A percentile compares a stretch with the other conserved stretches of the same genome.
Evolutionary conservation across 2,113 vertebrate species (phyloP).

Genomic region (Centropristis striata): DNA sequence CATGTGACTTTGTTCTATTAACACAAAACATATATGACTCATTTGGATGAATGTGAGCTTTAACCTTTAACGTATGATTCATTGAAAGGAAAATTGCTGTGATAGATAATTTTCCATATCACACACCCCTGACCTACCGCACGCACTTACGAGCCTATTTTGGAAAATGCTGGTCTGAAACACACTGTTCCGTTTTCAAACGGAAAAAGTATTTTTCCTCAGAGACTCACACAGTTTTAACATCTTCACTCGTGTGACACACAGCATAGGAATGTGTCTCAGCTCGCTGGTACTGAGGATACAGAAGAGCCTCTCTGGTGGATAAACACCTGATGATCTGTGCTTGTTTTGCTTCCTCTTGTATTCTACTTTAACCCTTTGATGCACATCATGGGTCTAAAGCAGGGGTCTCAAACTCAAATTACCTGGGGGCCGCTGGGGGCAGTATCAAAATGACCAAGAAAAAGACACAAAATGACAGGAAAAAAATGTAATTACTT

Average conservation of each 20-base stretch:
- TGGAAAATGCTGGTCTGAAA: background rate
- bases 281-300: slow-evolving; percentile 1
- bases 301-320: slow-evolving; percentile 23
- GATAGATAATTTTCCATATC: background rate
- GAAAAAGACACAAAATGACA: no score
- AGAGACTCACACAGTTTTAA: slow-evolving; percentile 19
- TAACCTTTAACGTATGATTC: background rate
- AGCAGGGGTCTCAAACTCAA: no score
- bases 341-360: slow-evolving; percentile 38
- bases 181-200: background rate
- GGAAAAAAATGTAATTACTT: no score
- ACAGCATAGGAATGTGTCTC: slow-evolving; percentile 47
- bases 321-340: slow-evolving; percentile 36
- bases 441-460: no score
- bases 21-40: background rate
- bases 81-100: background rate
- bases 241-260: slow-evolving; percentile 41
- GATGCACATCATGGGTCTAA: no score
- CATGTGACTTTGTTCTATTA: background rate
- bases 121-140: background rate
- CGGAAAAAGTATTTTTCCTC: slow-evolving; percentile 4
- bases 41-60: background rate
- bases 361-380: background rate
- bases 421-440: no score
- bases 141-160: background rate